Base-by-base conservation (phyloP, 2,888 invertebrate genomes). In the Lycocerus yunnanus region DNA sequence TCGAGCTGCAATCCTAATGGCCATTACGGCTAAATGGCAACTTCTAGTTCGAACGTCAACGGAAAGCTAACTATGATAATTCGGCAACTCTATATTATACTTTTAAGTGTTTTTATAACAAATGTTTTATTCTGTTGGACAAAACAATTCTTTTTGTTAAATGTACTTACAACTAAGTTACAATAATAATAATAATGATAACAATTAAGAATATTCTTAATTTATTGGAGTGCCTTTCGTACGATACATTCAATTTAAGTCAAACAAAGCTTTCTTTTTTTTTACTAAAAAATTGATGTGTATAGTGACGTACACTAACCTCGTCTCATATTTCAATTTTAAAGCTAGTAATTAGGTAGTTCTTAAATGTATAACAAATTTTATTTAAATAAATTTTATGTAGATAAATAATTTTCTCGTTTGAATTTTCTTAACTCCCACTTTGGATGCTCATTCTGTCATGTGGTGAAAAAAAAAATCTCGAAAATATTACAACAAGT, bases 161-260 rank as follows among this genome's bases (percentile, higher is more conserved):
- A 27, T 16, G 63, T 60, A 60, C 58, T 75, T 75, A 60, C 16
- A 63, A 18, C 18, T 16, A 63, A 63, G 43, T 63, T 63, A 63
- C 20, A n/a, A 63, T 63, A 63, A 63, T 16, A 63, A 63, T 16
- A 72, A 69, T 77, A 75, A 75, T 71, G 68, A 59, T 66, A 27
- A 68, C 69, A 73, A 76, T 72, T 74, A 72, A 77, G 75, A 77
- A 80, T 75, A 76, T 76, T 74, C 79, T 82, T 83, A 79, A 80
- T 81, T 82, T 81, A 81, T 83, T 81, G 80, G 83, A 83, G 83
- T 83, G 83, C 83, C 83, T 83, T 83, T 81, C 80, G 80, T 81
- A 81, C 77, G 73, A 81, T 80, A 78, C 69, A 76, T 76, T 78
- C 79, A 78, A 78, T 78, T 77, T 79, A 77, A 80, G 79, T 77